Conservation (phyloP, 2,113 vertebrate genomes). For the Leiothrix lutea region DNA sequence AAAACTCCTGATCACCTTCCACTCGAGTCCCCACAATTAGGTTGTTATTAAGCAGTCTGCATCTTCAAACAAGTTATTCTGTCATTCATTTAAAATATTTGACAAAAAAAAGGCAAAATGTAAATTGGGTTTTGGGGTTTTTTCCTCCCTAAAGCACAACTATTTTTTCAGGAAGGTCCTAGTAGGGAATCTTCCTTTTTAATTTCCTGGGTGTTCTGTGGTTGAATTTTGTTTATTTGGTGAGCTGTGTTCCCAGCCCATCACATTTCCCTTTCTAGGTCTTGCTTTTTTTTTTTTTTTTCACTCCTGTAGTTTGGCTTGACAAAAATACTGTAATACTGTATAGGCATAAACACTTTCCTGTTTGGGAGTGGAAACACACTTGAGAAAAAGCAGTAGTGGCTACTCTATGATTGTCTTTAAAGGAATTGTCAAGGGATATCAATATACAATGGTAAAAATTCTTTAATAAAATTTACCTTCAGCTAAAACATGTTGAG, state of each 20-base stretch:
- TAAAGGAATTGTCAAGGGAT: neutral
- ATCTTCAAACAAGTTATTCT: neutral
- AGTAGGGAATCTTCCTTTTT: neutral
- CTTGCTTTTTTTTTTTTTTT: neutral
- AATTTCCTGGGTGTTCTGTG: neutral
- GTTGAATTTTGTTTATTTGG: constrained; percentile 11
- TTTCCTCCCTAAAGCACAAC: neutral
- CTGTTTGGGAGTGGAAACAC: neutral
- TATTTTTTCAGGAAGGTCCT: neutral
- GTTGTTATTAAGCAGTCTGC: neutral
- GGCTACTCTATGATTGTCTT: neutral
- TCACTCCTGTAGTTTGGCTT: neutral
- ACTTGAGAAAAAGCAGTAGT: neutral
- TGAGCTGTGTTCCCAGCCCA: neutral
- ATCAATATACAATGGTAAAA: neutral
- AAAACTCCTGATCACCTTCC: neutral
- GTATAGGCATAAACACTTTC: neutral
- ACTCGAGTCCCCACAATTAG: neutral
- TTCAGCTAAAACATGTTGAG: neutral
- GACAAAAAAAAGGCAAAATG: neutral
- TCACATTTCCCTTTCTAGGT: neutral
- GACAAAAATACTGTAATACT: neutral
- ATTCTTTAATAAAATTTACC: neutral
- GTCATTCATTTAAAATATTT: neutral
- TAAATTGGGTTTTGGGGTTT: neutral